Conservation (phyloP, 2,797 vertebrate genomes). For the Melopsittacus undulatus region DNA sequence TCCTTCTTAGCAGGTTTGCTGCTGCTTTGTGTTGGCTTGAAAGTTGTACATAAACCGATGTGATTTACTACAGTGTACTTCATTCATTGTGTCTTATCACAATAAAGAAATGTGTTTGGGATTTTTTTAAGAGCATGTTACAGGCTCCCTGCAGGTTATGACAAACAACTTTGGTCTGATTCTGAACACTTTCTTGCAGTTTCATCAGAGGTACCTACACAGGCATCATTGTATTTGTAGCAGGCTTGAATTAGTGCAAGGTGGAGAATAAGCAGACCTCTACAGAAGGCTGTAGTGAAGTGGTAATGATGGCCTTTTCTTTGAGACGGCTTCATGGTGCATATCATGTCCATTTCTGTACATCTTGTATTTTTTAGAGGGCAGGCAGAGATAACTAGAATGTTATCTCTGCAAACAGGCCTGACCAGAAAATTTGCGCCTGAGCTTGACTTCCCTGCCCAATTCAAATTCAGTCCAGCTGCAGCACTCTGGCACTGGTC, state of each 20-base stretch:
- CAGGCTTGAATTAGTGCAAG: background rate
- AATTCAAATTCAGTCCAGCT: background rate
- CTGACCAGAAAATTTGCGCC: background rate
- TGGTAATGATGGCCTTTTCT: background rate
- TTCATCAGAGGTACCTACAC: background rate
- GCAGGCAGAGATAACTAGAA: background rate
- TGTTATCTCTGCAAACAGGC: background rate
- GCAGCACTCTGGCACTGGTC: rapidly evolving
- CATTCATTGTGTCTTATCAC: background rate
- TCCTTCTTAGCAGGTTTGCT: background rate
- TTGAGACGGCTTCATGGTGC: background rate
- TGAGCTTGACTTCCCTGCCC: background rate
- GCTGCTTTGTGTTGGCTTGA: background rate
- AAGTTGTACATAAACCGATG: rapidly evolving
- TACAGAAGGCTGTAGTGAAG: background rate
- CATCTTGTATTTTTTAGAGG: background rate
- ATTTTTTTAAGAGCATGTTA: background rate
- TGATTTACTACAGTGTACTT: background rate
- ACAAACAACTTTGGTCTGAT: background rate
- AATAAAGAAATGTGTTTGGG: background rate
- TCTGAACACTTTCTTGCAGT: background rate
- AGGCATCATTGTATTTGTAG: background rate
- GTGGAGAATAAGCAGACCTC: background rate
- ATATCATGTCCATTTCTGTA: background rate
- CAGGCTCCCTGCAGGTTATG: background rate